Conservation (phyloP, 2,888 invertebrate genomes). For the Cantharis rustica region DNA sequence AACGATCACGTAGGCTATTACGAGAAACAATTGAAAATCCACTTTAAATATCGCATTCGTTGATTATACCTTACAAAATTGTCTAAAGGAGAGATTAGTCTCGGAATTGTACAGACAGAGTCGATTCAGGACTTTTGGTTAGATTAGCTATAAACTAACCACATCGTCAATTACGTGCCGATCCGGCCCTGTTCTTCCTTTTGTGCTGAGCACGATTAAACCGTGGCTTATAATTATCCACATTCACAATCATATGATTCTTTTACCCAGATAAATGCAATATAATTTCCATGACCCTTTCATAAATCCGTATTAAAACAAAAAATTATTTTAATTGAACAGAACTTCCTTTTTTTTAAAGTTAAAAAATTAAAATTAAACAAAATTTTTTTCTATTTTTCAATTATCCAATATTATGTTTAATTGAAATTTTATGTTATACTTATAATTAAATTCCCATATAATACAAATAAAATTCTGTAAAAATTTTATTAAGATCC, state of each 20-base stretch:
- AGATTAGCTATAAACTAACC: neutral
- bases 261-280: neutral
- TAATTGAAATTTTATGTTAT: too few relatives aligned
- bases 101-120: neutral
- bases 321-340: neutral
- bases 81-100: slow-evolving; percentile 17
- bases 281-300: neutral
- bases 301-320: neutral
- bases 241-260: neutral
- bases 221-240: neutral
- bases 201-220: neutral
- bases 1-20: slow-evolving; percentile 34
- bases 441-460: too few relatives aligned
- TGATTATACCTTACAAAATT: slow-evolving; percentile 29
- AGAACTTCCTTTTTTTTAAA: too few relatives aligned
- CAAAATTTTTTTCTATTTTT: too few relatives aligned
- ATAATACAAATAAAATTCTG: too few relatives aligned
- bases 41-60: slow-evolving; percentile 24
- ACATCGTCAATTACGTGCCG: neutral
- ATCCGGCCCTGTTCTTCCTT: neutral
- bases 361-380: too few relatives aligned
- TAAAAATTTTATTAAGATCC: too few relatives aligned
- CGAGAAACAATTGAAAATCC: slow-evolving; percentile 31
- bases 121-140: neutral
- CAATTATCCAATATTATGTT: too few relatives aligned